Evolutionary conservation across 2,888 invertebrate species (phyloP), one percentile per base, ranked within the genome.

Genomic region (Epirrita christyi): DNA sequence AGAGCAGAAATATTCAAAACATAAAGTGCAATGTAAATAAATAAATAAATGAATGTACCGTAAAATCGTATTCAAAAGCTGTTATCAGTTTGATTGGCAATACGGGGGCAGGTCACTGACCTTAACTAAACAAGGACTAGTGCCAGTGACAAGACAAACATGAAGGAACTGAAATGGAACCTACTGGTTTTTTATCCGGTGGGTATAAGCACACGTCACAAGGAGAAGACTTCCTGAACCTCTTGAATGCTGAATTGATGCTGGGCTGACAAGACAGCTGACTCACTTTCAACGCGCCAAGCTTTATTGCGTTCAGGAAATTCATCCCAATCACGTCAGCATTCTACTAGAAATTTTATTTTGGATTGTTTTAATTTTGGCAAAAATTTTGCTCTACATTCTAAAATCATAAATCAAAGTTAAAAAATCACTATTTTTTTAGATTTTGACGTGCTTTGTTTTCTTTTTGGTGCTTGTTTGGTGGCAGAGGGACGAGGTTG

Each of bases 181-280:
- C 61, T 64, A 87, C 88, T 61, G 85, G 81, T 71, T 60, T 83
- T 51, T 73, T 77, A 2, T 79, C 75, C 0, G 66, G 64, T 9
- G 75, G 63, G 4, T 14, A 55, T 13, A 67, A 47, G 49, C 73
- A 75, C 1, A 63, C 56, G 46, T 82, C 75, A 56, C 85, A 85
- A 2, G 73, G 60, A 3, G 80, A 83, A 5, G 69, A 70, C 50
- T 62, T 76, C 46, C 76, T 62, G 50, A 70, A 75, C 38, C 77
- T 67, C 55, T 70, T 75, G 10, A 59, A 21, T 0, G 61, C 37
- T 1, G 14, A 6, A 10, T 64, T 66, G 50, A 67, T 45, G 9
- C 14, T 41, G 9, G 64, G 63, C 21, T 55, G 56, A 28, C 29
- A 11, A 11, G 63, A 54, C 11, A 55, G 6, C 8, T 54, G 55